These are phyloP conservation scores for Agrochola macilenta DNA, from an alignment of 2,888 invertebrate genomes.

Conservation along the genomic window DNA sequence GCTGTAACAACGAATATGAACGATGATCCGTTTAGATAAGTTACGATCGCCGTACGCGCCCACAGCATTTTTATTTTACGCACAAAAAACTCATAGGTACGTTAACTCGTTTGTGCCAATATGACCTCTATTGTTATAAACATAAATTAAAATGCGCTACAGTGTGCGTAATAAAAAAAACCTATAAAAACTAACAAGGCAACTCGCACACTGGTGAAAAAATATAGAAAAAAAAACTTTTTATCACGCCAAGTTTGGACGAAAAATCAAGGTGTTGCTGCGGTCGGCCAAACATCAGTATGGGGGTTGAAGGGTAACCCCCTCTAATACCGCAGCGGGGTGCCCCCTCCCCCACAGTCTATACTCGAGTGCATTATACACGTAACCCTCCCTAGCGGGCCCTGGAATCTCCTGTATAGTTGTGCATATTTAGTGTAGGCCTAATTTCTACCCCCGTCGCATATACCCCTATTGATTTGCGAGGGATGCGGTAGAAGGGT, in stretches of 20 bases:
- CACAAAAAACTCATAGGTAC: slow-evolving; percentile 45
- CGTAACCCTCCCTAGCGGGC: slow-evolving; percentile 77
- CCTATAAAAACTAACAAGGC: slow-evolving; percentile 61
- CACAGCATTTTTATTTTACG: slow-evolving; percentile 50
- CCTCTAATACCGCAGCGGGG: slow-evolving; percentile 66
- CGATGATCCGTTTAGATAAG: slow-evolving; percentile 53
- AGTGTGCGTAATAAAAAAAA: slow-evolving; percentile 53
- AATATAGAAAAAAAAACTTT: slow-evolving; percentile 48
- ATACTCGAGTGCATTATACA: slow-evolving; percentile 88
- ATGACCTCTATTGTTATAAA: slow-evolving; percentile 56
- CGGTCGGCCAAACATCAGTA: slow-evolving; percentile 69
- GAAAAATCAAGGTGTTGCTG: slow-evolving; percentile 85
- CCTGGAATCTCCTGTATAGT: slow-evolving; percentile 81
- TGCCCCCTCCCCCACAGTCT: slow-evolving; percentile 71
- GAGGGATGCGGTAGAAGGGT: slow-evolving; percentile 79
- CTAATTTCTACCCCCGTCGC: slow-evolving; percentile 80
- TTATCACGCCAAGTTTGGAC: slow-evolving; percentile 76
- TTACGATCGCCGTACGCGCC: slow-evolving; percentile 49
- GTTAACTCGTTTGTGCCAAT: slow-evolving; percentile 56
- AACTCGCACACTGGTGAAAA: slow-evolving; percentile 52
- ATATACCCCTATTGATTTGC: slow-evolving; percentile 78
- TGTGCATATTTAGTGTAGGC: slow-evolving; percentile 83
- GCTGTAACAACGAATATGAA: slow-evolving; percentile 39
- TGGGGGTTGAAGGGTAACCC: slow-evolving; percentile 62
- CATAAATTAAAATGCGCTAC: slow-evolving; percentile 60